Conservation (phyloP, 2,113 vertebrate species). For the Stictonetta naevosa region DNA sequence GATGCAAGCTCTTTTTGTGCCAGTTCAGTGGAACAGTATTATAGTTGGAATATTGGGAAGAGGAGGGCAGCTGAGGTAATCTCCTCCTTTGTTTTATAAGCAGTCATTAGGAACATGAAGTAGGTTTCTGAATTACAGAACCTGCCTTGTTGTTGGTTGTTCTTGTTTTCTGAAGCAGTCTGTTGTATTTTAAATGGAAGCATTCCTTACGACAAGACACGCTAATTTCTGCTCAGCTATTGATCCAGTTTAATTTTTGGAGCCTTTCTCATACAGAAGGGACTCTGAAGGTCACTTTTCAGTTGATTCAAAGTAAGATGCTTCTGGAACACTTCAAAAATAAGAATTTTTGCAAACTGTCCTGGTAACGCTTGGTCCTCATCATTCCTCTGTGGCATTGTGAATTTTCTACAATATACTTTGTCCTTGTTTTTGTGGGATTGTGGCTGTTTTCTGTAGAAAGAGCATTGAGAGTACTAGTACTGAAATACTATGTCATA, state of each 20-base stretch:
- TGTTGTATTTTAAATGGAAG: background rate
- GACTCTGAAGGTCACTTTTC: background rate
- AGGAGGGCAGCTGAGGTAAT: constrained; percentile 94
- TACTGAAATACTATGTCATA: background rate
- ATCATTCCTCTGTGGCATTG: background rate
- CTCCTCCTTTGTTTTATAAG: background rate
- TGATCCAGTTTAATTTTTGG: background rate
- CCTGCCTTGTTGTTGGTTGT: background rate
- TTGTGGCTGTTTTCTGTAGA: background rate
- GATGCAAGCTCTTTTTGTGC: constrained; percentile 92
- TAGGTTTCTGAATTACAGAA: constrained; percentile 1
- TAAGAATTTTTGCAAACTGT: background rate
- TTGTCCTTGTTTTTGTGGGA: background rate
- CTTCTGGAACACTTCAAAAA: background rate
- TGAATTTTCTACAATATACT: background rate
- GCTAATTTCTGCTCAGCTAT: background rate
- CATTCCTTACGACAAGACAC: background rate
- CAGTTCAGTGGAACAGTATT: constrained; percentile 91
- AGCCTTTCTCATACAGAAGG: background rate
- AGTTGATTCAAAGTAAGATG: background rate
- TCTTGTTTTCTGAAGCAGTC: background rate
- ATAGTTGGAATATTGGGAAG: constrained; percentile 97
- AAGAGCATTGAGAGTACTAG: background rate
- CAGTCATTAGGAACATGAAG: background rate
- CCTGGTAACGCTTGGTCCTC: background rate